Conservation (phyloP, 2,797 vertebrate genomes). For the Aphelocoma californica region DNA sequence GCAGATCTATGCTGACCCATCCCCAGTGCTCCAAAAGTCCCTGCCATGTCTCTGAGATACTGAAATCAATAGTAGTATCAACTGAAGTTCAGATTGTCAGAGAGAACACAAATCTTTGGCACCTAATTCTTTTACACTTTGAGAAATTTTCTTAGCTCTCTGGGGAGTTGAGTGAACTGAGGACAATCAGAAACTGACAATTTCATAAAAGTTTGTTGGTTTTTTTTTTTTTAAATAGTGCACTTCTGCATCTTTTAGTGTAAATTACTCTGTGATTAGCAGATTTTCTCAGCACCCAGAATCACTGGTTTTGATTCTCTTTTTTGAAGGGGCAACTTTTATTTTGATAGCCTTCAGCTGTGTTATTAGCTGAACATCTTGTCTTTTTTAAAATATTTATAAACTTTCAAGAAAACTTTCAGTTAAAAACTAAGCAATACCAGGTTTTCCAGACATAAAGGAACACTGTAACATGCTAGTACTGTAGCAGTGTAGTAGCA, state of each 20-base stretch:
- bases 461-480: background rate
- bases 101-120: background rate
- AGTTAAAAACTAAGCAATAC: background rate
- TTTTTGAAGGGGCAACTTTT: background rate
- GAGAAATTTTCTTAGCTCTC: background rate
- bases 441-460: background rate
- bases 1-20: constrained; percentile 3
- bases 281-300: background rate
- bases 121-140: background rate
- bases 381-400: background rate
- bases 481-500: background rate
- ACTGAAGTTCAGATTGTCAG: background rate
- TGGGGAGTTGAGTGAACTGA: background rate
- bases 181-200: background rate
- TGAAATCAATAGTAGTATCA: background rate
- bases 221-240: background rate
- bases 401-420: background rate
- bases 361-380: background rate
- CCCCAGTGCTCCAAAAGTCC: background rate
- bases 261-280: background rate
- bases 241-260: background rate
- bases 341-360: background rate
- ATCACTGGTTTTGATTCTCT: background rate
- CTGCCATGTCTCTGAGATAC: background rate
- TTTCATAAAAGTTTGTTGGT: background rate